Evolutionary conservation across 2,113 vertebrate species (phyloP), one percentile per base, ranked within the genome.

Genomic region (Ardeotis arabs): DNA sequence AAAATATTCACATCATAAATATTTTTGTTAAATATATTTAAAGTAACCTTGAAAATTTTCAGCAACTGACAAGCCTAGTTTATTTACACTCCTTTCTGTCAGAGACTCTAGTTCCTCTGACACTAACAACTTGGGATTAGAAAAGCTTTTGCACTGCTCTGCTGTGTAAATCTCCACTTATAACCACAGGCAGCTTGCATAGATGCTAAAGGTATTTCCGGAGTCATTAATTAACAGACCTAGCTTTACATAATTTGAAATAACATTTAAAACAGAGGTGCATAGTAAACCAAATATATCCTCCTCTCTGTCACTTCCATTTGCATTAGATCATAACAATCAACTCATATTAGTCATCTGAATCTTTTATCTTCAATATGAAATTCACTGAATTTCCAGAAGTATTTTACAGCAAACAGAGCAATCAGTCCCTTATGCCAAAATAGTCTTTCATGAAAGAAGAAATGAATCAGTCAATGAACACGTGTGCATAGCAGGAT

Each of bases 401-500:
- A 55, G 62, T 75, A 70, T 85, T 93, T 83, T 31, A 7, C n/a
- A 58, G 39, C 18, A 78, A 95, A 67, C 49, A 74, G 55, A 88
- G 27, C 29, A 95, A 52, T 78, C 63, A 66, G 24, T 84, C 59
- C 68, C 74, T 92, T 83, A 95, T 55, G 33, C 68, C 55, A 70
- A 87, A 92, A 64, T 66, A 63, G 4, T 69, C 69, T 66, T 37
- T 77, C 27, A 44, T 66, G 64, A 68, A 84, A 84, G 35, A 77
- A 92, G 35, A 84, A 95, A 76, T 56, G 23, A 89, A 55, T n/a
- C 24, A 94, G 45, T 68, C 81, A 96, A 95, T 95, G 94, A 90
- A 58, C 3, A 3, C 39, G 41, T 85, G 49, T 50, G 89, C 74
- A 80, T 35, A 78, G 67, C 27, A 80, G 39, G 21, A 47, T 50